Percentiles rank a stretch among this genome's conserved stretches.
phyloP scores from a whole-genome alignment of 2,797 vertebrate species.

The Steatocranus sp. region DNA sequence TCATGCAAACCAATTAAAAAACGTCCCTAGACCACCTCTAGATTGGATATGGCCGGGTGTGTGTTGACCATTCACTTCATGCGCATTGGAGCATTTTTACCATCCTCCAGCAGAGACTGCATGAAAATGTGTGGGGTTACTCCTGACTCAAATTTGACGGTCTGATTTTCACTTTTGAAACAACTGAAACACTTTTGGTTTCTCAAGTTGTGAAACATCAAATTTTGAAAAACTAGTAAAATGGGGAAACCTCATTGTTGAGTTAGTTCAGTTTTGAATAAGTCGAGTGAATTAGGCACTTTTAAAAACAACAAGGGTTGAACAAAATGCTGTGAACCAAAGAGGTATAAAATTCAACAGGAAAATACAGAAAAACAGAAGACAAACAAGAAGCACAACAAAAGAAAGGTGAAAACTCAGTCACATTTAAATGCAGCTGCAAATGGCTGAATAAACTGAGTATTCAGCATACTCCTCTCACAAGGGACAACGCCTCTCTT shows the following conservation, averaged over 20 bases:
- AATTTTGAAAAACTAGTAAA: background rate
- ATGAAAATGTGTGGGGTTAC: background rate
- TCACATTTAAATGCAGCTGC: background rate
- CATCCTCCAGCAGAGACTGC: background rate
- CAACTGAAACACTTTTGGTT: background rate
- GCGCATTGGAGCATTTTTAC: background rate
- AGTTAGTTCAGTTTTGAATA: background rate
- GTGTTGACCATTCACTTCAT: background rate
- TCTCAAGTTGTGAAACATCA: background rate
- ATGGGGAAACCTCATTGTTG: background rate
- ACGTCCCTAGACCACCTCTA: background rate
- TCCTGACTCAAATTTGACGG: background rate
- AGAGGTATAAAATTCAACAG: background rate
- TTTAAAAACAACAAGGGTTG: background rate
- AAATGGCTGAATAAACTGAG: background rate
- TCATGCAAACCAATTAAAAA: background rate
- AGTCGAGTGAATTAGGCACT: background rate
- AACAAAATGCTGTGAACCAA: background rate
- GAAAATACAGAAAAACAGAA: background rate
- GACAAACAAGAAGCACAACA: background rate
- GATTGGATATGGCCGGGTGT: background rate
- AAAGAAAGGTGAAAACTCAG: background rate
- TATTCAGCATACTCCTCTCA: background rate
- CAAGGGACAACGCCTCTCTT: background rate
- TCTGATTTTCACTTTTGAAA: background rate